These are phyloP conservation scores for Pandion haliaetus DNA, from an alignment of 2,113 vertebrate genomes.

Conservation along the genomic window DNA sequence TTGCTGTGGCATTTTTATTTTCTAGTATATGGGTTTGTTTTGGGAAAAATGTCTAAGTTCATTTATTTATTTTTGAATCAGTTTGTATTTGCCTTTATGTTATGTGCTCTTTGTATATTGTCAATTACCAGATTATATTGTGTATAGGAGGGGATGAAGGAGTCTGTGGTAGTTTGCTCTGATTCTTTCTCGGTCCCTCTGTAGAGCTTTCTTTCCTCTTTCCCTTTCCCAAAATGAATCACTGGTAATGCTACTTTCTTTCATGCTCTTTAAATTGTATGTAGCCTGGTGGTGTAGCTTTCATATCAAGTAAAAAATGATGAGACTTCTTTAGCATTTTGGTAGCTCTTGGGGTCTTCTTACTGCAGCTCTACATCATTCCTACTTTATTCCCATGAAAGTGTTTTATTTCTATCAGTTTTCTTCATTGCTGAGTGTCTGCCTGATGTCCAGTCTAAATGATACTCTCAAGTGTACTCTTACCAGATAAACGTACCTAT, in stretches of 20 bases:
- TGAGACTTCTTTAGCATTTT: not conserved
- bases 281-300: not conserved
- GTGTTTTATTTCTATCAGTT: not conserved
- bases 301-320: not conserved
- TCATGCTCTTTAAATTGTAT: not conserved
- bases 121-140: conserved; percentile 66
- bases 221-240: not conserved
- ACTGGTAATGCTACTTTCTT: not conserved
- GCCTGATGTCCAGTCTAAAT: conserved; percentile 19
- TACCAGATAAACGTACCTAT: not conserved
- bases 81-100: conserved; percentile 58
- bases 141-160: not conserved
- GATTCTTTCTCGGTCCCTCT: not conserved
- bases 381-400: conserved; percentile 9
- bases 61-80: conserved; percentile 32
- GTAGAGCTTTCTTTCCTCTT: not conserved
- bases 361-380: not conserved
- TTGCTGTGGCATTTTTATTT: conserved; percentile 63
- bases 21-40: conserved; percentile 55
- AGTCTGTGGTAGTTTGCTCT: not conserved
- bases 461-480: conserved; percentile 79
- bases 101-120: conserved; percentile 54
- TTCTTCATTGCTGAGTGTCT: not conserved
- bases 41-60: not conserved
- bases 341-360: not conserved